Conservation (phyloP, 2,113 vertebrate genomes). For the Centropus bengalensis region DNA sequence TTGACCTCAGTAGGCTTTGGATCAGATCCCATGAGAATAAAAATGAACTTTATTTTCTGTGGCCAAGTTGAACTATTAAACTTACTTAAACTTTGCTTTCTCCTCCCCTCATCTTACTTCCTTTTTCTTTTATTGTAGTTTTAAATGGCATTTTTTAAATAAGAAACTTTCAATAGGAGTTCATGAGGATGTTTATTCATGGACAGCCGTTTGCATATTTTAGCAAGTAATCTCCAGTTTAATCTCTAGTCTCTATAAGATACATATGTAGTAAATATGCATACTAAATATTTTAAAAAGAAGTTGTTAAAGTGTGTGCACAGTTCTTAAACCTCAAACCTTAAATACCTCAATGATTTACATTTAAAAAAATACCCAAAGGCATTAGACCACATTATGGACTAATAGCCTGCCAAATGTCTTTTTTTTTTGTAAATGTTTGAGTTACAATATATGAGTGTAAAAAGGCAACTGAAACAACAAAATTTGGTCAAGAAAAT, state of each 20-base stretch:
- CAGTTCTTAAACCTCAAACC: conserved; percentile 75
- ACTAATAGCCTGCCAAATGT: conserved; percentile 76
- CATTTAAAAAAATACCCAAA: conserved; percentile 79
- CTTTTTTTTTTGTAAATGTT: conserved; percentile 49
- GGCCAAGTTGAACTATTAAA: conserved; percentile 45
- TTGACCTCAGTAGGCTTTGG: conserved; percentile 41
- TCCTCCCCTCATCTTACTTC: conserved; percentile 8
- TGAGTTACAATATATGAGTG: conserved; percentile 65
- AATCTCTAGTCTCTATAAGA: conserved; percentile 65
- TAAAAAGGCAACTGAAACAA: conserved; percentile 78
- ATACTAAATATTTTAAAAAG: conserved; percentile 76
- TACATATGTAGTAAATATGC: conserved; percentile 78
- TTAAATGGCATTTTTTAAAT: conserved; percentile 14
- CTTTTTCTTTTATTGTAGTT: conserved; percentile 45
- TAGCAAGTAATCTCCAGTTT: conserved; percentile 71
- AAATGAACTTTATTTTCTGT: conserved; percentile 14
- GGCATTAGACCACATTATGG: conserved; percentile 77
- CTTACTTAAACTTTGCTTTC: background rate
- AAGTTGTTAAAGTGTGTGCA: conserved; percentile 75
- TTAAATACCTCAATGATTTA: conserved; percentile 79
- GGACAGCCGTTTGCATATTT: conserved; percentile 73
- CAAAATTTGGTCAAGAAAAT: conserved; percentile 78
- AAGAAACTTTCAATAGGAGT: conserved; percentile 30
- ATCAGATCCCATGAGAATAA: conserved; percentile 28
- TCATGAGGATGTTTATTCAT: conserved; percentile 50